Evolutionary conservation across 2,888 invertebrate species (phyloP).

Genomic region (Eugnorisma glareosa): DNA sequence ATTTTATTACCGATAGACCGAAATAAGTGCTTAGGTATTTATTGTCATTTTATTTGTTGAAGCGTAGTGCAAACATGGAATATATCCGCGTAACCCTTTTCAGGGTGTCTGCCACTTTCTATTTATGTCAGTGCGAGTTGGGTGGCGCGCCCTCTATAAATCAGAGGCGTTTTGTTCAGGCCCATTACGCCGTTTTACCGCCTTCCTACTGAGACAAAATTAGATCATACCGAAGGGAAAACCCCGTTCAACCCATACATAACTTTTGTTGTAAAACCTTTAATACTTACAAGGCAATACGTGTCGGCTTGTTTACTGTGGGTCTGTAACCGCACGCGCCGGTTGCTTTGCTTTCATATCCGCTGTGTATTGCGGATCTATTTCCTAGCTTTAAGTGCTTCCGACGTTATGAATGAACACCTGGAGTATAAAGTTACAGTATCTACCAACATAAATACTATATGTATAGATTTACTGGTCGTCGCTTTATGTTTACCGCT

Average conservation of each 20-base stretch:
- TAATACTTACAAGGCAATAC: conserved; percentile 81
- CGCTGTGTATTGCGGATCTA: conserved; percentile 58
- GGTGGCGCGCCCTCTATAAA: conserved; percentile 85
- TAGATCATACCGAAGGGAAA: conserved; percentile 86
- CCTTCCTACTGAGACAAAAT: conserved; percentile 88
- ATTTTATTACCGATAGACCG: conserved; percentile 65
- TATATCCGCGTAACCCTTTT: conserved; percentile 83
- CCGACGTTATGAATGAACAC: conserved; percentile 54
- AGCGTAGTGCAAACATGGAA: conserved; percentile 78
- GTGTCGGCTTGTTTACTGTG: conserved; percentile 74
- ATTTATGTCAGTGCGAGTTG: conserved; percentile 84
- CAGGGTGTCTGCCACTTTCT: conserved; percentile 85
- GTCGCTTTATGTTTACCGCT: not conserved
- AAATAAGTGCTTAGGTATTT: conserved; percentile 68
- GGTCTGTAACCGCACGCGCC: conserved; percentile 65
- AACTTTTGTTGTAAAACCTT: conserved; percentile 85
- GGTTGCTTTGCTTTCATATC: conserved; percentile 69
- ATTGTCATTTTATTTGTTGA: conserved; percentile 75
- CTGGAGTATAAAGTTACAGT: conserved; percentile 40
- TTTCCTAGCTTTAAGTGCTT: conserved; percentile 64
- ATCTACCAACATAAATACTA: not conserved
- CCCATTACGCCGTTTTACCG: conserved; percentile 88
- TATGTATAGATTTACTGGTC: not conserved
- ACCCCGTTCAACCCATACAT: conserved; percentile 80
- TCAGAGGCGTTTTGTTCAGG: conserved; percentile 87